Evolutionary conservation across 2,888 invertebrate genomes (phyloP).

Genomic region (Dasysyrphus tricinctus): DNA sequence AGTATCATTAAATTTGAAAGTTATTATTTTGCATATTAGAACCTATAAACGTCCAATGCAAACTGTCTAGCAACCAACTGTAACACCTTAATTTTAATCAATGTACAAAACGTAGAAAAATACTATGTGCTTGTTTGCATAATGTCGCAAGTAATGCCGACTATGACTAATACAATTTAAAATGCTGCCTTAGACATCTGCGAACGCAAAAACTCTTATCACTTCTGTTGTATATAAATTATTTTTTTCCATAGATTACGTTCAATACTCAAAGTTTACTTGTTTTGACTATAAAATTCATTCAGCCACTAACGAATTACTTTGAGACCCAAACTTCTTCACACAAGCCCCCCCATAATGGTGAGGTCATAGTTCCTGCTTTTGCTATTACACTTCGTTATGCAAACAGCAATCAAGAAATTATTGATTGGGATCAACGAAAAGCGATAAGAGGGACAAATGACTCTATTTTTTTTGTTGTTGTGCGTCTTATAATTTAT

Average conservation of each 20-base stretch:
- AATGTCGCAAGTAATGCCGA: background rate
- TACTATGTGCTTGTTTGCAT: too few species aligned
- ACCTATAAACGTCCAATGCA: too few species aligned
- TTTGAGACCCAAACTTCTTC: background rate
- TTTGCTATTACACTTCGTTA: constrained; percentile 43
- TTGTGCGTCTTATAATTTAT: constrained; percentile 10
- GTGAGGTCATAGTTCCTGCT: constrained; percentile 54
- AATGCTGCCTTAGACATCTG: constrained; percentile 1
- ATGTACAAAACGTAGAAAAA: background rate
- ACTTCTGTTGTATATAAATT: background rate
- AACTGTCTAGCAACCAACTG: too few species aligned
- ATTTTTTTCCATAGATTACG: constrained; percentile 8
- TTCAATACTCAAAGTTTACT: background rate
- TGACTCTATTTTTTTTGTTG: constrained; percentile 35
- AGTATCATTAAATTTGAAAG: too few species aligned
- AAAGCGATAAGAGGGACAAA: constrained; percentile 60
- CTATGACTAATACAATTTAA: background rate
- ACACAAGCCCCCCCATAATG: constrained; percentile 32
- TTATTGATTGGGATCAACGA: constrained; percentile 69
- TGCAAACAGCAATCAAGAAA: constrained; percentile 56
- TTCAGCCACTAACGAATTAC: background rate
- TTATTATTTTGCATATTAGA: too few species aligned
- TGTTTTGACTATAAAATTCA: constrained; percentile 10
- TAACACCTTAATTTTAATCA: too few species aligned
- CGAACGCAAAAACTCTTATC: constrained; percentile 10